Evolutionary conservation across 1,140 invertebrate genomes (phyloP), one percentile per base, ranked within the genome.

Genomic region (Archegozetes longisetosus): DNA sequence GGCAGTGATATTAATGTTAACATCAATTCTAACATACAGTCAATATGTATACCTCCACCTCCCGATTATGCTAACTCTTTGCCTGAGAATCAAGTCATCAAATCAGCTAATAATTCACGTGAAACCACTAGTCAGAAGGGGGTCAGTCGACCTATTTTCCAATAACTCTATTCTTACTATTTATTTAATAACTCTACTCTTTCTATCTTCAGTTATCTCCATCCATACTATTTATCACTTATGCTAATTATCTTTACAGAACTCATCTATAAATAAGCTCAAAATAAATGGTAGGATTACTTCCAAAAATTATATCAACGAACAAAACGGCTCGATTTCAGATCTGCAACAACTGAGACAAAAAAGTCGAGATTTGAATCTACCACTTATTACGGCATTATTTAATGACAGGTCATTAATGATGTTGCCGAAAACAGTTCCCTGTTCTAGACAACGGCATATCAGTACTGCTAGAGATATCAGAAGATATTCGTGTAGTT

Each of bases 321-420:
- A 58, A 9, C 49, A 58, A 24, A 47, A 50, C 26, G 28, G 47
- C 12, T 57, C 55, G 25, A 57, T 57, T 25, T 51, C 48, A n/a
- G 64, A 65, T 49, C 46, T 66, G 32, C 61, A 65, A n/a, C 61
- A 83, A 48, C 72, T 91, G 46, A 76, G 86, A 28, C 86, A 89
- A 71, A 86, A 88, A 73, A 88, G 85, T 73, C 82, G 84, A 63
- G 84, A 88, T 66, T 72, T 90, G 62, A 87, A 91, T 72, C 73
- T 92, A 67, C 88, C 88, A 17, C 73, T 92, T 27, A 89, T 92
- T 67, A 84, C 86, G 46, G 88, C 88, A 3, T 74, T 92, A 53
- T 92, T 87, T 73, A 90, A 90, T 69, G 88, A 92, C 71, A 78
- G 83, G 27, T 86, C 86, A 17, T 60, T 67, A 25, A 55, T 65